Evolutionary conservation across 2,888 invertebrate species (phyloP).

Genomic region (Tenthredo mesomela): DNA sequence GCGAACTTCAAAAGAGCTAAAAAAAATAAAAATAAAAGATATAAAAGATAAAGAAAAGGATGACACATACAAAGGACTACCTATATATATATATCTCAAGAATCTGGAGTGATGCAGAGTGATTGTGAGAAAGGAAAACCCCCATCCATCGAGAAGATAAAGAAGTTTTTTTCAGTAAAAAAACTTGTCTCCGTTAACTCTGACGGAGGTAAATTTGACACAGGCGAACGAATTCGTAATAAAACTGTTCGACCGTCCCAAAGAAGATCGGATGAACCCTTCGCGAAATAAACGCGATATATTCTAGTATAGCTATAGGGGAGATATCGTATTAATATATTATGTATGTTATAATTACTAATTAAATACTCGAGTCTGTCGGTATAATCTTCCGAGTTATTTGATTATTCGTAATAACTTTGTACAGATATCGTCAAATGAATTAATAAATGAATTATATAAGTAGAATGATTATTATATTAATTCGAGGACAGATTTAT

Average conservation of each 20-base stretch:
- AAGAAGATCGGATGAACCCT: background rate
- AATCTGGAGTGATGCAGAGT: background rate
- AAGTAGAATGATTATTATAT: background rate
- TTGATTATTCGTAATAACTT: background rate
- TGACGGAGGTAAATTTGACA: conserved; percentile 11
- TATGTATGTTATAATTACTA: background rate
- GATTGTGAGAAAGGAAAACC: background rate
- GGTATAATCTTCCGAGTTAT: no score
- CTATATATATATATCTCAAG: no score
- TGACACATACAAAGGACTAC: background rate
- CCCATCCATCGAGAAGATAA: background rate
- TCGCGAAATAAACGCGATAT: background rate
- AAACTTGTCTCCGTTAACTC: background rate
- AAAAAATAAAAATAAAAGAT: background rate
- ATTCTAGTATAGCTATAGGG: background rate
- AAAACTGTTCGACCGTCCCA: background rate
- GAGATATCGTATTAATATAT: background rate
- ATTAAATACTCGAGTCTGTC: no score
- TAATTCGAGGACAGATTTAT: conserved; percentile 55
- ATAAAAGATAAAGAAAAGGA: background rate
- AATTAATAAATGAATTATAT: background rate
- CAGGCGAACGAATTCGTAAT: background rate
- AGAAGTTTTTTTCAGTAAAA: background rate
- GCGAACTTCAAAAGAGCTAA: background rate
- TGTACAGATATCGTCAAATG: background rate